These are phyloP conservation scores for Drosophila ohnishii DNA, from an alignment of 1,140 invertebrate genomes.

Conservation along the genomic window DNA sequence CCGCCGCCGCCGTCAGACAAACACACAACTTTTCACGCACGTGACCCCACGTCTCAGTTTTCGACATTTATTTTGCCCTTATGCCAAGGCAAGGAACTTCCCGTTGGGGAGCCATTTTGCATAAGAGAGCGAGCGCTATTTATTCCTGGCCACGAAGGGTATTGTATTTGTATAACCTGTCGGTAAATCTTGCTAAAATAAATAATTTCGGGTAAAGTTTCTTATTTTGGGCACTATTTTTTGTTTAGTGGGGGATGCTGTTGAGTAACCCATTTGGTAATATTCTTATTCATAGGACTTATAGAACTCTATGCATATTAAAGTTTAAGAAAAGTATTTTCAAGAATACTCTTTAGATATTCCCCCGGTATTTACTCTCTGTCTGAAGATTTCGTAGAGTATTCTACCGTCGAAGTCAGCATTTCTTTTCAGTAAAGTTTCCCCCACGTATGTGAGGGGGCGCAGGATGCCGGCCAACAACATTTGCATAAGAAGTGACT, in stretches of 20 bases:
- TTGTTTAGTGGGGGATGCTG: too few species aligned
- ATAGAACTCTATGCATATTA: too few species aligned
- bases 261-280: too few species aligned
- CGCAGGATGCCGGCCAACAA: slow-evolving; percentile 32
- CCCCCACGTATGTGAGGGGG: slow-evolving; percentile 3
- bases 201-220: slow-evolving; percentile 10
- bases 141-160: slow-evolving; percentile 25
- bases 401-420: not conserved
- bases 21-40: slow-evolving; percentile 61
- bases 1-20: slow-evolving; percentile 12
- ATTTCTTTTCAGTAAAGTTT: not conserved
- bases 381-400: not conserved
- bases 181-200: slow-evolving; percentile 1
- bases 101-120: slow-evolving; percentile 40
- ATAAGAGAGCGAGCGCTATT: slow-evolving; percentile 37
- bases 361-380: too few species aligned
- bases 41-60: slow-evolving; percentile 57
- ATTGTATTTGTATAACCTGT: not conserved
- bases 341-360: too few species aligned
- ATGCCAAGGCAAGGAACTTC: slow-evolving; percentile 19
- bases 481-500: slow-evolving; percentile 63
- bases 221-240: not conserved
- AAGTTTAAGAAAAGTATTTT: too few species aligned
- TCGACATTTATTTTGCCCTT: slow-evolving; percentile 43
- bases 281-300: too few species aligned